Percentiles rank a stretch among this genome's conserved stretches.
Evolutionary conservation across 2,888 invertebrate genomes (phyloP).

Genomic region (Leuctra nigra): DNA sequence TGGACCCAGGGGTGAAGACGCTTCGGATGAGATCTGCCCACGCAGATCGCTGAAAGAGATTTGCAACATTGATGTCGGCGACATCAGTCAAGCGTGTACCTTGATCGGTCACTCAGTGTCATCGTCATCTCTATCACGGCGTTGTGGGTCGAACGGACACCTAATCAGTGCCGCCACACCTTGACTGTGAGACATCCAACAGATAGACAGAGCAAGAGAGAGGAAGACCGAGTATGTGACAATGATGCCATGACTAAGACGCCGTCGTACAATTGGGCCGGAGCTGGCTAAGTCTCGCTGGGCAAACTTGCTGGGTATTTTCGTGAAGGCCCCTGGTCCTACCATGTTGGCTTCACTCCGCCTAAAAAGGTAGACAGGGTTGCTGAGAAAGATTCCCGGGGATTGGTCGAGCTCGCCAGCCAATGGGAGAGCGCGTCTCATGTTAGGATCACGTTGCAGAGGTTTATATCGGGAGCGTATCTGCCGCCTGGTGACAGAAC

Average conservation of each 20-base stretch:
- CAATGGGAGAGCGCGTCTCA: conserved; percentile 45
- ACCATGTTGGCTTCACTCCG: conserved; percentile 38
- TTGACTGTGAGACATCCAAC: neutral
- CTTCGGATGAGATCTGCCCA: no score
- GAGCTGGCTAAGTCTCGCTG: conserved; percentile 5
- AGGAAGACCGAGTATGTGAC: conserved; percentile 7
- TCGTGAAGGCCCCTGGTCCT: conserved; percentile 11
- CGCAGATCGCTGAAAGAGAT: no score
- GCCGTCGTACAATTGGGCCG: conserved; percentile 6
- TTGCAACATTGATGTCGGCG: neutral
- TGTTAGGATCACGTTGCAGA: conserved; percentile 68
- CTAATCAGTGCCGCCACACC: conserved; percentile 18
- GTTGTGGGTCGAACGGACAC: neutral
- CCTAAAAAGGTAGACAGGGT: conserved; percentile 58
- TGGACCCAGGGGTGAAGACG: no score
- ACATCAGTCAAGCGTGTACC: neutral
- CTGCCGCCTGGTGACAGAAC: conserved; percentile 83
- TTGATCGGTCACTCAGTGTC: neutral
- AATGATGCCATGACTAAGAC: conserved; percentile 17
- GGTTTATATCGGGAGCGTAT: conserved; percentile 68
- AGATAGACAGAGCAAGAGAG: neutral
- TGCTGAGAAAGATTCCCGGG: conserved; percentile 41
- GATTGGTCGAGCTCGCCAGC: conserved; percentile 43
- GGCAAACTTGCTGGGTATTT: no score
- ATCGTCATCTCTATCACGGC: neutral